Evolutionary conservation across 2,113 vertebrate genomes (phyloP).

Genomic region (Carettochelys insculpta): DNA sequence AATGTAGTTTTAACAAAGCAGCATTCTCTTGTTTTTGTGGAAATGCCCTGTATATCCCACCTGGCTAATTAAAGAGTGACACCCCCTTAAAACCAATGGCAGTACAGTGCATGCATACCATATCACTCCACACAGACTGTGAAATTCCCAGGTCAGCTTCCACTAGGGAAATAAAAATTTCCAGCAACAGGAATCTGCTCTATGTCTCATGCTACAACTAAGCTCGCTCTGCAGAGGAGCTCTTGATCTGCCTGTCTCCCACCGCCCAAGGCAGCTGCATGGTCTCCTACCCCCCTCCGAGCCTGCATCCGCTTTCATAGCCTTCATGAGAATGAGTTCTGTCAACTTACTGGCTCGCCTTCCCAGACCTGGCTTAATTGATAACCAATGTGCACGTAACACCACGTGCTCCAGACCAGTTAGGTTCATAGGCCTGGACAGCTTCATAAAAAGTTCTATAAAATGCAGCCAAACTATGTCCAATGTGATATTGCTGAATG

Average conservation of each 20-base stretch:
- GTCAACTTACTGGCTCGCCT: not conserved
- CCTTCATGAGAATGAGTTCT: not conserved
- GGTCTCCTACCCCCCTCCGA: not conserved
- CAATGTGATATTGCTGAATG: not conserved
- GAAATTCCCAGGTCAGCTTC: not conserved
- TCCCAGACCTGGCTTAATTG: constrained; percentile 34
- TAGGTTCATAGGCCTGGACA: constrained; percentile 36
- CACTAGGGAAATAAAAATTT: constrained; percentile 15
- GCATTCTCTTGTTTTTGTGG: constrained; percentile 22
- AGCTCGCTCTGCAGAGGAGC: accelerated
- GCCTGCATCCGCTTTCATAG: constrained; percentile 9
- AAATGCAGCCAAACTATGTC: constrained; percentile 24
- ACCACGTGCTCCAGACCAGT: not conserved
- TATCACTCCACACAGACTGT: not conserved
- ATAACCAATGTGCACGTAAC: not conserved
- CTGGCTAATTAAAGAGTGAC: constrained; percentile 37
- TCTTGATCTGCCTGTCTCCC: not conserved
- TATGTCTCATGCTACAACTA: not conserved
- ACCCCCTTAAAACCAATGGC: not conserved
- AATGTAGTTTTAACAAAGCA: constrained; percentile 44
- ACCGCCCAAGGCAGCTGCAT: not conserved
- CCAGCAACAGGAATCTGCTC: not conserved
- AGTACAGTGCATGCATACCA: not conserved
- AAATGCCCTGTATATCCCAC: not conserved
- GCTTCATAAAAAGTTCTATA: constrained; percentile 49